Conservation (phyloP, 2,888 invertebrate species). For the Trisateles emortualis region DNA sequence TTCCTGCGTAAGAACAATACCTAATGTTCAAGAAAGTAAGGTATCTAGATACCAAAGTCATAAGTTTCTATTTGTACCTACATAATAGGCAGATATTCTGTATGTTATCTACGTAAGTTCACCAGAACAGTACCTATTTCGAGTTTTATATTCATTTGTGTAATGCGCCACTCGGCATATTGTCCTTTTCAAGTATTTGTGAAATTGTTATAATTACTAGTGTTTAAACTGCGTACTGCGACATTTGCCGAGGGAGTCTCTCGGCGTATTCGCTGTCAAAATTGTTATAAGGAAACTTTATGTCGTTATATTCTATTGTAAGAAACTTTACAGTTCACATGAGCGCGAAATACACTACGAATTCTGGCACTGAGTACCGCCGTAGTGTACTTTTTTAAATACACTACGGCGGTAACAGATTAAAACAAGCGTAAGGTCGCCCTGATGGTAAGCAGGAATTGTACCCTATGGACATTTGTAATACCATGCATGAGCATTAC, state of each 20-base stretch:
- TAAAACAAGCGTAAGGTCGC: no score
- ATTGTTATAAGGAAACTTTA: conserved; percentile 39
- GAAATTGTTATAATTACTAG: conserved; percentile 50
- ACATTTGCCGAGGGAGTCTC: conserved; percentile 34
- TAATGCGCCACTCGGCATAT: conserved; percentile 33
- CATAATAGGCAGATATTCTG: no score
- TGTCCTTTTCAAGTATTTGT: conserved; percentile 47
- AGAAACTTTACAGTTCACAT: conserved; percentile 35
- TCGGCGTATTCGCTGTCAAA: conserved; percentile 33
- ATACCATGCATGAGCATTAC: no score
- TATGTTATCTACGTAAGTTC: conserved; percentile 9
- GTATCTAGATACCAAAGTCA: background rate
- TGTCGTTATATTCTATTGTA: conserved; percentile 40
- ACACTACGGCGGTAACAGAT: no score
- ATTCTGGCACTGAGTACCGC: conserved; percentile 1
- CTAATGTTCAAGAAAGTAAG: no score
- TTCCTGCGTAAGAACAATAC: no score
- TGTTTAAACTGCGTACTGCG: conserved; percentile 42
- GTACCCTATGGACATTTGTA: no score
- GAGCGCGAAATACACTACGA: conserved; percentile 12
- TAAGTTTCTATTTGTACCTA: background rate
- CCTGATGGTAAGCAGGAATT: no score
- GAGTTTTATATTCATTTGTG: conserved; percentile 41
- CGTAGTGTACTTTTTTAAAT: no score
- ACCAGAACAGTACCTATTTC: conserved; percentile 30